A percentile compares a stretch with the other conserved stretches of the same genome.
Conservation (phyloP, 2,797 vertebrate genomes). For the Mastacembelus armatus region DNA sequence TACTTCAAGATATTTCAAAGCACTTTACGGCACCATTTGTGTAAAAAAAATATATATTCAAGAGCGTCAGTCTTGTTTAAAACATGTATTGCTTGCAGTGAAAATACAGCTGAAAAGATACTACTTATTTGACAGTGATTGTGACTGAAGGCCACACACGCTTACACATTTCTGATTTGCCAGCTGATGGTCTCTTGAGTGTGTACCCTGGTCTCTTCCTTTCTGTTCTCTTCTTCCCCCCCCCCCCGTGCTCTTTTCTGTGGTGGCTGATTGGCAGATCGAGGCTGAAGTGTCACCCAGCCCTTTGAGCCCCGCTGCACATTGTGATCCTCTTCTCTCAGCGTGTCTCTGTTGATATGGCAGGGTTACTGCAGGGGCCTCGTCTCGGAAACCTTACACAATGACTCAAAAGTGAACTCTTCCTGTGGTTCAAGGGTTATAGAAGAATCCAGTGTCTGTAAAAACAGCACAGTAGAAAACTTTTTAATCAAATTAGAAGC, state of each 20-base stretch:
- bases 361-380: conserved; percentile 56
- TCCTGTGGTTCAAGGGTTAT: conserved; percentile 49
- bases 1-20: conserved; percentile 23
- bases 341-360: conserved; percentile 63
- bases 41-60: background rate
- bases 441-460: conserved; percentile 20
- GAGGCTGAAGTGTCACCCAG: conserved; percentile 74
- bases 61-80: conserved; percentile 24
- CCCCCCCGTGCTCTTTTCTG: conserved; percentile 40
- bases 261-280: conserved; percentile 79
- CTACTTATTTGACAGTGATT: conserved; percentile 28
- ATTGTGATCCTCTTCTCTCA: conserved; percentile 52
- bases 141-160: conserved; percentile 47
- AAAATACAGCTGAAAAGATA: conserved; percentile 20
- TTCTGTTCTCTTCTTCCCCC: background rate
- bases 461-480: conserved; percentile 13
- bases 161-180: conserved; percentile 41
- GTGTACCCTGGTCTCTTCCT: conserved; percentile 9
- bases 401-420: conserved; percentile 51
- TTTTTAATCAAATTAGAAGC: conserved; percentile 45
- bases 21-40: conserved; percentile 4
- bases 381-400: conserved; percentile 51
- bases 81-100: conserved; percentile 5
- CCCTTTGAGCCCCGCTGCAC: conserved; percentile 54
- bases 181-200: conserved; percentile 43